These are phyloP conservation scores for Ophioninae sp. DNA, from an alignment of 2,888 invertebrate species.

Conservation along the genomic window DNA sequence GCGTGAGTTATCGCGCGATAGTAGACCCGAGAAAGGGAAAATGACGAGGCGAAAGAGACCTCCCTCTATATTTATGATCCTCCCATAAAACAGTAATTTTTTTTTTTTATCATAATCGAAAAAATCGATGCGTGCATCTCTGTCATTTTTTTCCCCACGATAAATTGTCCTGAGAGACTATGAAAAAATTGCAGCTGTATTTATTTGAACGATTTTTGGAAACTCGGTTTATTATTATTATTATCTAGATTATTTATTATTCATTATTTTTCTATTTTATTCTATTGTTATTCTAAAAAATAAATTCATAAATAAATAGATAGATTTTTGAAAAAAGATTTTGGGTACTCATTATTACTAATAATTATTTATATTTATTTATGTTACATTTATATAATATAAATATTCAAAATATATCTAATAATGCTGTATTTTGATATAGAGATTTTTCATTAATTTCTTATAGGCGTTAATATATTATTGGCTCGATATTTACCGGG, in stretches of 20 bases:
- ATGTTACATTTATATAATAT: no score
- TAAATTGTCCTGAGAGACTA: neutral
- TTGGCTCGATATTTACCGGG: neutral
- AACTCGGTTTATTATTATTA: neutral
- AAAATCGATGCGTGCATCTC: constrained; percentile 3
- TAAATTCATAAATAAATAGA: no score
- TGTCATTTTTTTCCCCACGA: neutral
- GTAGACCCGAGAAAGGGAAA: constrained; percentile 10
- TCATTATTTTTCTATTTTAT: no score
- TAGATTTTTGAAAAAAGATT: no score
- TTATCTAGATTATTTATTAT: no score
- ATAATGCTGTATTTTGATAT: no score
- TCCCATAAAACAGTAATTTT: neutral
- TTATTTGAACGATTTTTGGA: neutral
- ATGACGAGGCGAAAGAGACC: constrained; percentile 1
- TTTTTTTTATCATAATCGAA: neutral
- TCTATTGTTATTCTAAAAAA: no score
- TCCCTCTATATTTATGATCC: constrained; percentile 32
- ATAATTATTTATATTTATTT: no score
- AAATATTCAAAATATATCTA: no score
- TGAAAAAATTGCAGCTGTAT: neutral
- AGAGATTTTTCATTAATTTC: no score
- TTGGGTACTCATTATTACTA: no score
- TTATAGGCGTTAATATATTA: neutral
- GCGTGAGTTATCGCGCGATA: constrained; percentile 14